phyloP scores from a whole-genome alignment of 2,113 vertebrate genomes.

The Sturnira hondurensis region DNA sequence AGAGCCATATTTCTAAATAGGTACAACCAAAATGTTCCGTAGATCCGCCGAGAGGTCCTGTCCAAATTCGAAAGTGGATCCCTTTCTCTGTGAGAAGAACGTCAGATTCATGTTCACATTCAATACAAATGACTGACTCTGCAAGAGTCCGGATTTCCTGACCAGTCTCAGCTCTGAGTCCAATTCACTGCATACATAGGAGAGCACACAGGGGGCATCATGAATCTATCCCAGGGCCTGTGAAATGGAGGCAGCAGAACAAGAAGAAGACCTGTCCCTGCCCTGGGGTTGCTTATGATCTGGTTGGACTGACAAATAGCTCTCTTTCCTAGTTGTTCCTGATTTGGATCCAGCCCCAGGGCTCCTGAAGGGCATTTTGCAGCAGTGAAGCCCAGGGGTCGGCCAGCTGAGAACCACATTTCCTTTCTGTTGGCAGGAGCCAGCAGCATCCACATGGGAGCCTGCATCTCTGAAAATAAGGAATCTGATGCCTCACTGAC shows the following conservation, averaged over 20 bases:
- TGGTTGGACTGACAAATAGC: slow-evolving; percentile 54
- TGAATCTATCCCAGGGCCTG: background rate
- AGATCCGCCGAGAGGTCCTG: background rate
- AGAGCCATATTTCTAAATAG: background rate
- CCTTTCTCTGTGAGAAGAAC: background rate
- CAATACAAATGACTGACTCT: background rate
- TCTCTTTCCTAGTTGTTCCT: slow-evolving; percentile 51
- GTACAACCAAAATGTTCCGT: background rate
- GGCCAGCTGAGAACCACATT: slow-evolving; percentile 56
- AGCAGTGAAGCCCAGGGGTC: slow-evolving; percentile 47
- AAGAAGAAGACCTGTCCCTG: slow-evolving; percentile 2
- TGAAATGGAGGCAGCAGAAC: background rate
- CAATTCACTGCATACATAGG: fast-evolving
- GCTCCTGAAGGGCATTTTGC: slow-evolving; percentile 60
- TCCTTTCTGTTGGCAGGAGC: slow-evolving; percentile 48
- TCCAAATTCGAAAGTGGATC: background rate
- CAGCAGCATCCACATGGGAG: background rate
- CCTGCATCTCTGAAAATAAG: slow-evolving; percentile 8
- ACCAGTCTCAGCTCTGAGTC: background rate
- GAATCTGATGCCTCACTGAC: background rate
- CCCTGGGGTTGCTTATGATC: slow-evolving; percentile 54
- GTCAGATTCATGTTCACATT: background rate
- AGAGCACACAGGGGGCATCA: background rate
- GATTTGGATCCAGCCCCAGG: slow-evolving; percentile 62
- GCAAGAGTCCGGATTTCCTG: background rate